Evolutionary conservation across 2,888 invertebrate species (phyloP).

Genomic region (Perizoma affinitatum): DNA sequence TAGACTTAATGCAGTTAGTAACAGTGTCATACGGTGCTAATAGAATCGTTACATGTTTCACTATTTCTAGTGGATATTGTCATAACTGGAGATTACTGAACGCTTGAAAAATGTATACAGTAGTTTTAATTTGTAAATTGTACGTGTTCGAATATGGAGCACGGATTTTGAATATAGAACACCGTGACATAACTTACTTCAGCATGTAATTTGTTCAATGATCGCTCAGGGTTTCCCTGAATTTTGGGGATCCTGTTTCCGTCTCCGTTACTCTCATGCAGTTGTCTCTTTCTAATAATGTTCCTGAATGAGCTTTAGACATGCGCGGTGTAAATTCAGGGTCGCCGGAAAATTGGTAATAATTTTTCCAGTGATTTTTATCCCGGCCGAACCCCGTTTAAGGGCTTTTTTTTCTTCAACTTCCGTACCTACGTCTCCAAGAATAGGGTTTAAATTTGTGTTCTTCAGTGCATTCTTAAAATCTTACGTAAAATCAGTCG

Average conservation of each 20-base stretch:
- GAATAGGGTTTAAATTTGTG: slow-evolving; percentile 27
- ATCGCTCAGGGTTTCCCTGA: slow-evolving; percentile 53
- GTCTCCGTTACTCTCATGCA: slow-evolving; percentile 48
- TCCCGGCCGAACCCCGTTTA: slow-evolving; percentile 32
- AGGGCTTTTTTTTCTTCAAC: slow-evolving; percentile 16
- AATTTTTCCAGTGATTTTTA: slow-evolving; percentile 38
- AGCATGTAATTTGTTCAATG: slow-evolving; percentile 37
- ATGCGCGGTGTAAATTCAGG: slow-evolving; percentile 62
- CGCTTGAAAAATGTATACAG: slow-evolving; percentile 13
- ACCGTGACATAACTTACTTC: slow-evolving; percentile 30
- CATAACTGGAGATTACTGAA: slow-evolving; percentile 15
- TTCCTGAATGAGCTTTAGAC: slow-evolving; percentile 73
- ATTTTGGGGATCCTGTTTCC: slow-evolving; percentile 56
- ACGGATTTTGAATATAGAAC: slow-evolving; percentile 11
- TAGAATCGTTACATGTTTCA: slow-evolving; percentile 21
- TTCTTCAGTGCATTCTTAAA: slow-evolving; percentile 1
- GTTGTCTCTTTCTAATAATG: slow-evolving; percentile 54
- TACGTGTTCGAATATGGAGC: slow-evolving; percentile 17
- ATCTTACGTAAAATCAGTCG: slow-evolving; percentile 25
- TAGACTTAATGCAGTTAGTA: slow-evolving; percentile 69
- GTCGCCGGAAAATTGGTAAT: slow-evolving; percentile 39
- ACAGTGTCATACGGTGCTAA: slow-evolving; percentile 40
- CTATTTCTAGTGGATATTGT: slow-evolving; percentile 19
- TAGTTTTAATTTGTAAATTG: slow-evolving; percentile 1
- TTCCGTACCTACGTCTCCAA: slow-evolving; percentile 8